These are phyloP conservation scores for Maniola jurtina DNA, from an alignment of 1,140 invertebrate genomes.

Conservation along the genomic window DNA sequence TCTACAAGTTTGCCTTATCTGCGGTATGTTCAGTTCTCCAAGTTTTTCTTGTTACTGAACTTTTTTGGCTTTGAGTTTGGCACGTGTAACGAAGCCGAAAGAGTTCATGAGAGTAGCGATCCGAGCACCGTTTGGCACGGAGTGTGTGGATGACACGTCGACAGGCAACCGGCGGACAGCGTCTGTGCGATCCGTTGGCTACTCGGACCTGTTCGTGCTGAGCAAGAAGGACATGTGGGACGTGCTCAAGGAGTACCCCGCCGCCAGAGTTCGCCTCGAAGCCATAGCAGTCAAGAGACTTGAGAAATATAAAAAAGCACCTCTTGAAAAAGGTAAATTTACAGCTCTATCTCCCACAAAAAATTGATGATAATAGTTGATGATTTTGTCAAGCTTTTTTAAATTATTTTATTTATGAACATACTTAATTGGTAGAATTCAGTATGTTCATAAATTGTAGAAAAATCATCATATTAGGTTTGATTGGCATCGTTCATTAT, in stretches of 20 bases:
- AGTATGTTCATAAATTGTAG: too few relatives aligned
- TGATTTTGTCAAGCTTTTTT: too few relatives aligned
- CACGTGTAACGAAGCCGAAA: slow-evolving; percentile 32
- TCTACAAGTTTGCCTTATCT: neutral
- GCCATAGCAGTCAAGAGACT: slow-evolving; percentile 97
- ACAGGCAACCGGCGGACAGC: slow-evolving; percentile 97
- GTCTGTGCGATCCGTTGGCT: slow-evolving; percentile 97
- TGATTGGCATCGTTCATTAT: too few relatives aligned
- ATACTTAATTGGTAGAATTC: too few relatives aligned
- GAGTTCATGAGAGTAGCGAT: slow-evolving; percentile 42
- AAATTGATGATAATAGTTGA: too few relatives aligned
- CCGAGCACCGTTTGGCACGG: slow-evolving; percentile 69
- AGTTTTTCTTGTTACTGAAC: slow-evolving; percentile 13
- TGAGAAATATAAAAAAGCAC: slow-evolving; percentile 96
- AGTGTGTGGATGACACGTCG: slow-evolving; percentile 77
- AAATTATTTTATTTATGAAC: too few relatives aligned
- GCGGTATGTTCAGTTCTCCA: slow-evolving; percentile 11
- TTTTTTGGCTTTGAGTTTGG: slow-evolving; percentile 24
- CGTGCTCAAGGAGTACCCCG: slow-evolving; percentile 98
- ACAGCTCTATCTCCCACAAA: neutral
- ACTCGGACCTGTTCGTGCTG: slow-evolving; percentile 98
- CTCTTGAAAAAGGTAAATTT: slow-evolving; percentile 90
- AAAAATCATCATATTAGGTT: too few relatives aligned
- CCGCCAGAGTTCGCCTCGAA: slow-evolving; percentile 96
- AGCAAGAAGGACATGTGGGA: slow-evolving; percentile 99